These are phyloP conservation scores for Microplitis deprimator DNA, from an alignment of 2,888 invertebrate genomes.

Conservation along the genomic window DNA sequence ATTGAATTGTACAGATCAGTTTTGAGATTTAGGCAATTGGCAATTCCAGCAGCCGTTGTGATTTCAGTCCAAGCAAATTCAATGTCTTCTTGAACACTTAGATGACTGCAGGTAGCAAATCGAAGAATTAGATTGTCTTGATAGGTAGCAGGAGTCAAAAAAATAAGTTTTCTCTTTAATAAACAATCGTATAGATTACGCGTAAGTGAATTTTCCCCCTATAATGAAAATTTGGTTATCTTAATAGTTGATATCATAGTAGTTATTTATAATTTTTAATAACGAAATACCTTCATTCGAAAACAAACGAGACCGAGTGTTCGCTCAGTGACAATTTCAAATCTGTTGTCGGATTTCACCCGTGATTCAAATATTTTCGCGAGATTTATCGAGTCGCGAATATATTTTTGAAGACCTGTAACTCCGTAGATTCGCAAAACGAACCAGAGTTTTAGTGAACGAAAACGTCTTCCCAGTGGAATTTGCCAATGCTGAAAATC, in stretches of 20 bases:
- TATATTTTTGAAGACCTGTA: conserved; percentile 83
- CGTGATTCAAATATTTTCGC: conserved; percentile 85
- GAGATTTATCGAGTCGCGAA: conserved; percentile 82
- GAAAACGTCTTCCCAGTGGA: conserved; percentile 87
- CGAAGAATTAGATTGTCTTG: conserved; percentile 81
- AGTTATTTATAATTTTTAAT: not conserved
- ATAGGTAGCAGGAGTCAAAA: conserved; percentile 84
- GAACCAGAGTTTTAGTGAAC: conserved; percentile 95
- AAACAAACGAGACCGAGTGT: conserved; percentile 92
- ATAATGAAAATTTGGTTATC: conserved; percentile 43
- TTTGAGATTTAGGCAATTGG: not conserved
- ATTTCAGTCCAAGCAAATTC: conserved; percentile 84
- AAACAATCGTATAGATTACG: conserved; percentile 81
- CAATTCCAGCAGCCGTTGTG: conserved; percentile 72
- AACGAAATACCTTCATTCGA: conserved; percentile 77
- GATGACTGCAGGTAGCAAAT: conserved; percentile 85
- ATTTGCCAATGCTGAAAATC: conserved; percentile 85
- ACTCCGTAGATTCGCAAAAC: conserved; percentile 88
- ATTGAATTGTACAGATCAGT: not conserved
- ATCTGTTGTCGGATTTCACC: conserved; percentile 81
- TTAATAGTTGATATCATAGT: not conserved
- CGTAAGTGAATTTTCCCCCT: conserved; percentile 80
- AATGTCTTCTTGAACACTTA: conserved; percentile 81
- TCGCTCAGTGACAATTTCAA: conserved; percentile 83
- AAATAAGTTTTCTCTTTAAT: conserved; percentile 83